A percentile compares a stretch with the other conserved stretches of the same genome.
Evolutionary conservation across 2,797 vertebrate genomes (phyloP).

Genomic region (Sebastes diaconus): DNA sequence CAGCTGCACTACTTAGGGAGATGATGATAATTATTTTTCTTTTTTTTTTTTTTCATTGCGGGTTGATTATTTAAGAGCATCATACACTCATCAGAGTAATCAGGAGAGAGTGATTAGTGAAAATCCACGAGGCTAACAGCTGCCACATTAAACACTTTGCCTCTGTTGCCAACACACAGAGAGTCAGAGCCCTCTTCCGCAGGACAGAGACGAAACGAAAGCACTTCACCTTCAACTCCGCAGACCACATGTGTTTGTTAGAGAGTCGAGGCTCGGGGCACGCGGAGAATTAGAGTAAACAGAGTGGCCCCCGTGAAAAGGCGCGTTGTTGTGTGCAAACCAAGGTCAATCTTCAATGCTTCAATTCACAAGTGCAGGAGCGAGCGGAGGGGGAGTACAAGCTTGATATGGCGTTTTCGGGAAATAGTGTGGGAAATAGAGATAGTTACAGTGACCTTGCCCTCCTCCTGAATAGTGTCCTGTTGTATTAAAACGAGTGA

Average conservation of each 20-base stretch:
- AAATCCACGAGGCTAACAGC: constrained; percentile 85
- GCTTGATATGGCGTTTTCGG: constrained; percentile 55
- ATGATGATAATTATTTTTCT: constrained; percentile 85
- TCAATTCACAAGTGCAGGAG: constrained; percentile 30
- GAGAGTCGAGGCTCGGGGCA: constrained; percentile 73
- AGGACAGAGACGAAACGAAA: constrained; percentile 69
- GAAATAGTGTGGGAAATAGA: constrained; percentile 53
- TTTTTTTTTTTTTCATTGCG: constrained; percentile 77
- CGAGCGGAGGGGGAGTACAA: constrained; percentile 37
- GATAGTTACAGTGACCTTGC: constrained; percentile 33
- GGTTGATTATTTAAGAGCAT: constrained; percentile 87
- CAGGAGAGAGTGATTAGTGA: constrained; percentile 86
- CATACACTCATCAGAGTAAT: constrained; percentile 87
- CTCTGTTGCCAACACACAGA: constrained; percentile 80
- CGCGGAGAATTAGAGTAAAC: constrained; percentile 59
- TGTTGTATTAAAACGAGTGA: constrained; percentile 6
- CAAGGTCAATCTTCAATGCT: constrained; percentile 67
- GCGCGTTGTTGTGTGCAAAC: constrained; percentile 39
- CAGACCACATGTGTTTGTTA: constrained; percentile 69
- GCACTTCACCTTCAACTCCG: constrained; percentile 79
- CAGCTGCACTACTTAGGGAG: constrained; percentile 85
- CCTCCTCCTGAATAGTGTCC: constrained; percentile 2
- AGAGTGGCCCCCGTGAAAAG: constrained; percentile 52
- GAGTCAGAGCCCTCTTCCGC: constrained; percentile 67
- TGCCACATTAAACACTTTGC: constrained; percentile 84